Base-by-base conservation (phyloP, 1,140 invertebrate species). In the Habropoda laboriosa region DNA sequence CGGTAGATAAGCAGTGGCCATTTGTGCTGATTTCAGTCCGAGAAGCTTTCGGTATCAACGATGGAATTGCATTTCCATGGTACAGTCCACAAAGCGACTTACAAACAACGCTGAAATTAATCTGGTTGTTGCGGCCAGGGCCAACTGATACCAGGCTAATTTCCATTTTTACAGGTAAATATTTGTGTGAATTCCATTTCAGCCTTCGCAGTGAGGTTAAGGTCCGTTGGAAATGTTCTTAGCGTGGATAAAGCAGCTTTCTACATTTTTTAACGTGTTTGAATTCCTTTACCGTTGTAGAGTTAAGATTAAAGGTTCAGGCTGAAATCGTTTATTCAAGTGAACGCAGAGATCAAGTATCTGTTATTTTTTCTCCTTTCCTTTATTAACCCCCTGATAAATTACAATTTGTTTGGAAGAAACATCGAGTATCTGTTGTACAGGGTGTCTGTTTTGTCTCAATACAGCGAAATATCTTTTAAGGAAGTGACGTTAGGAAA, bases 1-100 rank as follows among this genome's bases (percentile, higher is more conserved):
- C 66, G 12, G 18, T 6, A 57, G 75, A 78, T 78, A 78, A 70
- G 75, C 30, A 24, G 53, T 55, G 12, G 66, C 75, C 75, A 68
- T 60, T 71, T 24, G 66, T 51, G 66, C 55, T 78, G 73, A 68
- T 68, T 76, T 76, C 42, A 76, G 64, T 51, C 13, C 16, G 30
- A 30, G 24, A 38, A 35, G 45, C 32, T 51, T 60, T 24, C 32
- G 60, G 40, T 64, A 74, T 24, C 12, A 18, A 4, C 13, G 7
- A 45, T 16, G 16, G 63, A 68, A 68, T 30, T 67, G 40, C 63
- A 76, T 47, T 67, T 64, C 27, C 38, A 75, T 13, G 7, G 16
- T 6, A 7, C 35, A 32, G 8, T 18, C 38, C 61, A 67, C 67
- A 57, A 21, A 21, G 27, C 3, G 4, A 13, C 18, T 35, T 13